A percentile compares a stretch with the other conserved stretches of the same genome.
phyloP scores from a whole-genome alignment of 2,888 invertebrate species.

The Brenthis hecate region DNA sequence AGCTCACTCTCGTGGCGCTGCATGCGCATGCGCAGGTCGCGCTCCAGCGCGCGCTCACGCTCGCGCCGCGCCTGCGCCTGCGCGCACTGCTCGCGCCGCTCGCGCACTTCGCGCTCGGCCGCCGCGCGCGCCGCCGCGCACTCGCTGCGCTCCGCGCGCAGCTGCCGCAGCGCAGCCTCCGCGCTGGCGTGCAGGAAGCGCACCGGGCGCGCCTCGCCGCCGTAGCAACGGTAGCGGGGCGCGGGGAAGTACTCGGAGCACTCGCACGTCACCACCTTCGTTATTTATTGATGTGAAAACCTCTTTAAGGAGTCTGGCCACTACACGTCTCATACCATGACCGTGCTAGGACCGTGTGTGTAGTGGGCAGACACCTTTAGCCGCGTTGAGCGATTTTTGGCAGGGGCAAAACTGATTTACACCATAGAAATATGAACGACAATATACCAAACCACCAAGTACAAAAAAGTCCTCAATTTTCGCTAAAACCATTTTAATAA shows the following conservation, averaged over 20 bases:
- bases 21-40: no score
- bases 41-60: conserved; percentile 41
- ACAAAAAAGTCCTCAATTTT: no score
- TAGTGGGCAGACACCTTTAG: no score
- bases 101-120: conserved; percentile 52
- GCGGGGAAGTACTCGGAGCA: conserved; percentile 88
- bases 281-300: no score
- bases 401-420: no score
- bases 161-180: conserved; percentile 86
- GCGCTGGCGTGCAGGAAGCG: conserved; percentile 62
- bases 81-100: conserved; percentile 49
- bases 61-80: conserved; percentile 50
- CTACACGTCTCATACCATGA: no score
- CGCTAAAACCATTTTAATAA: no score
- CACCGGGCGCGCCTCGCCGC: conserved; percentile 50
- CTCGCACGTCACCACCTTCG: conserved; percentile 83
- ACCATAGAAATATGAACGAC: no score
- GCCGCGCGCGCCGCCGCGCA: neutral
- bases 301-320: no score
- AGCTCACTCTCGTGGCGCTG: conserved; percentile 35
- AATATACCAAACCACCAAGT: no score
- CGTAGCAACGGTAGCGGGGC: conserved; percentile 87
- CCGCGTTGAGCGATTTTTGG: no score
- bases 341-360: no score
- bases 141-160: conserved; percentile 57